These are phyloP conservation scores for Holothuria scabra DNA, from an alignment of 53 echinoderm and acorn worm genomes.

Conservation along the genomic window DNA sequence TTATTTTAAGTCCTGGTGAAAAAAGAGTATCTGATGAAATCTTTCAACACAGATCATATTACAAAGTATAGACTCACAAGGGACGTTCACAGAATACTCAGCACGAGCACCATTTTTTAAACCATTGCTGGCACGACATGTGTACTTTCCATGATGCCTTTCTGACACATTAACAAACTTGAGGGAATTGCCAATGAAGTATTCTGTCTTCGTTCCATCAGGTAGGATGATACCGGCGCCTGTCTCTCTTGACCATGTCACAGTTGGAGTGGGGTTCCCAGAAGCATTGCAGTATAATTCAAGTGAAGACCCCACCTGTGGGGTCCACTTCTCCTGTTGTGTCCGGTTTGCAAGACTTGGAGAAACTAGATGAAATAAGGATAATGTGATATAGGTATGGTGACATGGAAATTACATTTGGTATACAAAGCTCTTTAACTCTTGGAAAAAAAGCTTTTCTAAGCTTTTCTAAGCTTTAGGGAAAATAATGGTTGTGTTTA, in stretches of 20 bases:
- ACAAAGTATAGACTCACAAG: not conserved
- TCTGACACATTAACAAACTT: not conserved
- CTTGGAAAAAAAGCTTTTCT: too few relatives aligned
- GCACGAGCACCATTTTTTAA: not conserved
- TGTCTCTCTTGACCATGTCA: not conserved
- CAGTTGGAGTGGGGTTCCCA: slow-evolving; percentile 5
- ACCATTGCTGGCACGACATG: slow-evolving; percentile 33
- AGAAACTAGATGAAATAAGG: not conserved
- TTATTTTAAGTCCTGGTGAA: too few relatives aligned
- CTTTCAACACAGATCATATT: too few relatives aligned
- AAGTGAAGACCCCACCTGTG: not conserved
- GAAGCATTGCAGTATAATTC: not conserved
- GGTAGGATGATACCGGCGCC: slow-evolving; percentile 9
- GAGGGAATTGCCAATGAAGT: slow-evolving; percentile 15
- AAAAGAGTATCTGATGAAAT: too few relatives aligned
- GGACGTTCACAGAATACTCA: slow-evolving; percentile 5
- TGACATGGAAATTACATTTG: too few relatives aligned
- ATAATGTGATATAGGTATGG: not conserved
- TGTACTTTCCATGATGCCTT: slow-evolving; percentile 1
- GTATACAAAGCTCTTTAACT: too few relatives aligned
- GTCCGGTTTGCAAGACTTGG: not conserved
- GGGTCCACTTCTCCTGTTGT: not conserved
- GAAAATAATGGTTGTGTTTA: too few relatives aligned
- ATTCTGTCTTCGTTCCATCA: slow-evolving; percentile 4
- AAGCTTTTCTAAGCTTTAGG: too few relatives aligned